A percentile compares a stretch with the other conserved stretches of the same genome.
These are phyloP conservation scores for Orthonyx spaldingii DNA, from an alignment of 2,113 vertebrate species.

Conservation along the genomic window DNA sequence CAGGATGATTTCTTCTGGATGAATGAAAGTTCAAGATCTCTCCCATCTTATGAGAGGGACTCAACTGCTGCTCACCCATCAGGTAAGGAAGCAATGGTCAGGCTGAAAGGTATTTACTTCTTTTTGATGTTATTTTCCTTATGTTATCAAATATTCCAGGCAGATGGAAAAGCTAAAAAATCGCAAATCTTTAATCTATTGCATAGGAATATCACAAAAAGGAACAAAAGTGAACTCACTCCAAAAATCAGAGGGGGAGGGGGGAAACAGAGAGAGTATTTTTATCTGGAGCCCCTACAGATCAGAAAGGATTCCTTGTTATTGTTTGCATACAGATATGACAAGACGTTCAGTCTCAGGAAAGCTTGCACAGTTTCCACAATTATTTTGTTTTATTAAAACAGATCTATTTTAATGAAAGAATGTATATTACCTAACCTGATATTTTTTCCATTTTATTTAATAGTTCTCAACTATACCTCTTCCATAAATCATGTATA, in stretches of 20 bases:
- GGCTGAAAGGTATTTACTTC: background rate
- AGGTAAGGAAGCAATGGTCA: background rate
- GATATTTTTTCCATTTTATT: background rate
- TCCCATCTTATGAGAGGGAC: background rate
- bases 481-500: background rate
- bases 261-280: background rate
- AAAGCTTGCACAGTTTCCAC: background rate
- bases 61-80: background rate
- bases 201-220: background rate
- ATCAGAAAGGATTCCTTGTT: background rate
- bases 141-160: background rate
- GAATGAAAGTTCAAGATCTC: background rate
- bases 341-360: background rate
- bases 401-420: background rate
- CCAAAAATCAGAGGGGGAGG: background rate
- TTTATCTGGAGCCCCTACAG: background rate
- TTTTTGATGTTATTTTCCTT: background rate
- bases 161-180: background rate
- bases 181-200: background rate
- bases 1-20: background rate
- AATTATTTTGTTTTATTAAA: background rate
- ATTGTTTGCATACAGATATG: background rate
- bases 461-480: background rate
- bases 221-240: background rate
- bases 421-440: background rate